phyloP scores from a whole-genome alignment of 2,888 invertebrate species.

The Drosophila pseudotalamancana region DNA sequence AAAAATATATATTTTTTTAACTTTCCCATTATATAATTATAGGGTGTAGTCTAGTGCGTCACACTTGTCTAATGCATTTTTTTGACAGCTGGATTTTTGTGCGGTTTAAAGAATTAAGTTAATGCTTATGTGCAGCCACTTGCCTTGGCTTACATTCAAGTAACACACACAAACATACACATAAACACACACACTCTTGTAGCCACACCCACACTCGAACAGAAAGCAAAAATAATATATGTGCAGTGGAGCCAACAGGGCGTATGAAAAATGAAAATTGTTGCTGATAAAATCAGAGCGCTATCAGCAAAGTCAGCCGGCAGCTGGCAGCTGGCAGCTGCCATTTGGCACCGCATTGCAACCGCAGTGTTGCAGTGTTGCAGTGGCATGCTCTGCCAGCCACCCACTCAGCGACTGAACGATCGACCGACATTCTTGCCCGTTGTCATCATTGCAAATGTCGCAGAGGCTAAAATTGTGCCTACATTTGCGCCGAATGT shows the following conservation, averaged over 20 bases:
- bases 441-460: slow-evolving; percentile 76
- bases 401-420: slow-evolving; percentile 3
- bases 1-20: too few relatives aligned
- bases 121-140: slow-evolving; percentile 59
- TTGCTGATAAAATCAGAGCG: slow-evolving; percentile 75
- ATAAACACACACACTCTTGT: not conserved
- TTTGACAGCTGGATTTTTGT: slow-evolving; percentile 26
- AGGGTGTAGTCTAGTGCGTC: not conserved
- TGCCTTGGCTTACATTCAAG: slow-evolving; percentile 65
- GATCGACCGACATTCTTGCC: slow-evolving; percentile 51
- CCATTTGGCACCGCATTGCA: slow-evolving; percentile 64
- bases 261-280: slow-evolving; percentile 76
- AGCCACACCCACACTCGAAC: slow-evolving; percentile 36
- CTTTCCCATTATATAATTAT: not conserved
- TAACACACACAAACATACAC: slow-evolving; percentile 16
- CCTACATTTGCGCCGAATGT: slow-evolving; percentile 42
- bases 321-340: slow-evolving; percentile 55
- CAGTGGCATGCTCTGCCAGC: too few relatives aligned
- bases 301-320: slow-evolving; percentile 67
- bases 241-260: slow-evolving; percentile 31
- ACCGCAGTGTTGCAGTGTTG: slow-evolving; percentile 57
- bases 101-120: slow-evolving; percentile 64
- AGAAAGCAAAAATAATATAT: slow-evolving; percentile 55
- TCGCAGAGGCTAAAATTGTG: slow-evolving; percentile 70
- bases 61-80: not conserved